Conservation (phyloP, 2,888 invertebrate genomes). For the Malthinus seriepunctatus region DNA sequence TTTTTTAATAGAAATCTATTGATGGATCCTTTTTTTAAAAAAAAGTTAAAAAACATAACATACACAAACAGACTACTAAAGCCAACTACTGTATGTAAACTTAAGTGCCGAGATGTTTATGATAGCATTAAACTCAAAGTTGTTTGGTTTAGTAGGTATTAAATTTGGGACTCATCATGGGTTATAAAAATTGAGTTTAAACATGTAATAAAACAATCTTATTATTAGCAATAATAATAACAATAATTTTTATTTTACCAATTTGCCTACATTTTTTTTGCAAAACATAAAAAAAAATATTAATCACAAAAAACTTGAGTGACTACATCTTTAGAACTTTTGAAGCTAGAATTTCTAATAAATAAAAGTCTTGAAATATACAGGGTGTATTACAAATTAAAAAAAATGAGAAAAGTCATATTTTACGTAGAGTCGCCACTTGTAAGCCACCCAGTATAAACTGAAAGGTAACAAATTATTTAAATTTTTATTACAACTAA, state of each 20-base stretch:
- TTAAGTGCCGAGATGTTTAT: constrained; percentile 49
- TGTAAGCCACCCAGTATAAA: no score
- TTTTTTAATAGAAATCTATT: no score
- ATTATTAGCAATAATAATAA: background rate
- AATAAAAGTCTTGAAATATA: no score
- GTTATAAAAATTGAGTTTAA: constrained; percentile 28
- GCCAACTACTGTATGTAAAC: constrained; percentile 48
- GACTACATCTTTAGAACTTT: background rate
- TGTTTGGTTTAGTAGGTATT: constrained; percentile 47
- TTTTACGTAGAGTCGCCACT: no score
- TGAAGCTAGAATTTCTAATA: no score
- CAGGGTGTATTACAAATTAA: no score
- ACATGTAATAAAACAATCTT: constrained; percentile 16
- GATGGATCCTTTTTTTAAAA: constrained; percentile 24
- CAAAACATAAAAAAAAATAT: background rate
- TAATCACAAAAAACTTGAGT: background rate
- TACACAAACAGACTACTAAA: constrained; percentile 53
- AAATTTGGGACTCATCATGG: constrained; percentile 53
- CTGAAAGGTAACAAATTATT: no score
- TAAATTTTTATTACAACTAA: no score
- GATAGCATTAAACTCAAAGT: constrained; percentile 46
- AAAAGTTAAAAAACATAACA: constrained; percentile 48
- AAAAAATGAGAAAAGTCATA: no score
- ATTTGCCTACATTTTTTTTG: background rate
- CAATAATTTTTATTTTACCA: no score